phyloP scores from a whole-genome alignment of 2,797 vertebrate genomes.

The Agapornis canus region DNA sequence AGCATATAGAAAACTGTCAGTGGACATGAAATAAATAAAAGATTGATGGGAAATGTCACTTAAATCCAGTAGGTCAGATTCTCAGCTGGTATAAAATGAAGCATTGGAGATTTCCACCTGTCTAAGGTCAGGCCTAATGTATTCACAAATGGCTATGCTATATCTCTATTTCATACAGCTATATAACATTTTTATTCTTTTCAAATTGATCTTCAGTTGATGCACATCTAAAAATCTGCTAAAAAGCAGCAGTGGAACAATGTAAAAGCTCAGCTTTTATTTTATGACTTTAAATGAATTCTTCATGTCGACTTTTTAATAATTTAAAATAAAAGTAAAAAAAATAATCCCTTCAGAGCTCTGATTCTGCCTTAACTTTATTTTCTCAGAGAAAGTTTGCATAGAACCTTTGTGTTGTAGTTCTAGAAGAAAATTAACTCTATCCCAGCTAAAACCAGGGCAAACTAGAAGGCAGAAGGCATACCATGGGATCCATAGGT shows the following conservation, averaged over 20 bases:
- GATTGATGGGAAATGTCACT: neutral
- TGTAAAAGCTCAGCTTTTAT: neutral
- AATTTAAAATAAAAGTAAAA: neutral
- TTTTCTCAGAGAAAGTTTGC: neutral
- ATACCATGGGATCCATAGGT: rapidly evolving
- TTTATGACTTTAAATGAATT: neutral
- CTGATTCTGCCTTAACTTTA: neutral
- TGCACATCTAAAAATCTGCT: neutral
- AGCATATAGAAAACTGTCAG: neutral
- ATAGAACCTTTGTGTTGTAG: neutral
- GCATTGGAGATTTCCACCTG: neutral
- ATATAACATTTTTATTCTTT: neutral
- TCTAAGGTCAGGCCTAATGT: neutral
- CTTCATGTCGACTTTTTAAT: neutral
- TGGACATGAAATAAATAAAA: neutral
- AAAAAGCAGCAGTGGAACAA: neutral
- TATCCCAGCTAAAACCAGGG: neutral
- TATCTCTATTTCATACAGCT: neutral
- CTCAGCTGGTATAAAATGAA: neutral
- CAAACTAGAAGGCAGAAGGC: neutral
- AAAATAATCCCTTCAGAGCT: neutral
- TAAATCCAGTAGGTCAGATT: neutral
- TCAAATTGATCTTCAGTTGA: neutral
- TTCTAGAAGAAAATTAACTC: neutral
- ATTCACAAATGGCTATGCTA: neutral